A percentile compares a stretch with the other conserved stretches of the same genome.
phyloP scores from a whole-genome alignment of 2,113 vertebrate genomes.

The Nibea coibor region DNA sequence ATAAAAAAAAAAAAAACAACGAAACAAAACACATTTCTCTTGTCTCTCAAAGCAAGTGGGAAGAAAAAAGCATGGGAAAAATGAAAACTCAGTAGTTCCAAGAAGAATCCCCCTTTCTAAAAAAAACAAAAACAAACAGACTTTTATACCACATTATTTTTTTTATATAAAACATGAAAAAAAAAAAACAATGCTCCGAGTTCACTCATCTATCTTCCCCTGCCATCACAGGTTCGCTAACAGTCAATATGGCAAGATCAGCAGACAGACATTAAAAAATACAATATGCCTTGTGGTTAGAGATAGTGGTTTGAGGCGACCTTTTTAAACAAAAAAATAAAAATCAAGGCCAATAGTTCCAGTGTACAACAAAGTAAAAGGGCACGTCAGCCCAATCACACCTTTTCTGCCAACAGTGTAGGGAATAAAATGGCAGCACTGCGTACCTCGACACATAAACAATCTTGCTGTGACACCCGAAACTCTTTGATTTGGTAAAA shows the following conservation, averaged over 20 bases:
- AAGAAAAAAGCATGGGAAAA: slow-evolving; percentile 53
- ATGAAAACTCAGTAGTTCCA: slow-evolving; percentile 83
- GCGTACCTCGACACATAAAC: slow-evolving; percentile 50
- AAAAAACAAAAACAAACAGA: slow-evolving; percentile 42
- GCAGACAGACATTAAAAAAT: slow-evolving; percentile 58
- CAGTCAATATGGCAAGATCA: slow-evolving; percentile 74
- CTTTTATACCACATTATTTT: slow-evolving; percentile 63
- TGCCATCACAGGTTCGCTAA: slow-evolving; percentile 67
- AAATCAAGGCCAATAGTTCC: slow-evolving; percentile 71
- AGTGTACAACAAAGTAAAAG: slow-evolving; percentile 76
- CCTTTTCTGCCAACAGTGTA: slow-evolving; percentile 43
- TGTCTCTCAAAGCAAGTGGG: slow-evolving; percentile 58
- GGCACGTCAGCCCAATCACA: slow-evolving; percentile 43
- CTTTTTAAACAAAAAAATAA: slow-evolving; percentile 14
- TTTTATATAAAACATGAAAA: slow-evolving; percentile 65
- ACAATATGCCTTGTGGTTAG: slow-evolving; percentile 35
- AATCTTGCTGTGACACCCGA: slow-evolving; percentile 57
- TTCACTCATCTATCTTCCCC: slow-evolving; percentile 59
- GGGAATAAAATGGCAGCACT: slow-evolving; percentile 21
- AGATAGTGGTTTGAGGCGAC: slow-evolving; percentile 70
- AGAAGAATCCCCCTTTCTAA: slow-evolving; percentile 66
- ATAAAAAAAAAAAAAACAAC: slow-evolving; percentile 66
- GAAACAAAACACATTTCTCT: slow-evolving; percentile 44
- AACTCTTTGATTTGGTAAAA: slow-evolving; percentile 62
- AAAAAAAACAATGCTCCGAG: slow-evolving; percentile 36